Base-by-base conservation (phyloP, 1,140 invertebrate species). In the Chlorops oryzae region DNA sequence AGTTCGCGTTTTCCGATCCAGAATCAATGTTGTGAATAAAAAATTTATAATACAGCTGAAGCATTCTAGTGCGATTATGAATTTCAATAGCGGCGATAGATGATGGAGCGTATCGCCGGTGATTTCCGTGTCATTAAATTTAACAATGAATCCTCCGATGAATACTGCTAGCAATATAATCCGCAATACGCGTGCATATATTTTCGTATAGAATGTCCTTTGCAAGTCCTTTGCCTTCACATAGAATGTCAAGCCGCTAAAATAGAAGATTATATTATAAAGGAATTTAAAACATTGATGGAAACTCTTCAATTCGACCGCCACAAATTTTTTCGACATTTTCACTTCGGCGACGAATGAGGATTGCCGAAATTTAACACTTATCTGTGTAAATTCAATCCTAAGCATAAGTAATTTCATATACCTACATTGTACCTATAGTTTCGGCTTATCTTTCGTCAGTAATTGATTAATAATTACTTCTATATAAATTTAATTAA, bases 61-160 rank as follows among this genome's bases (percentile, higher is more conserved):
- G 7, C 53, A 59, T 43, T 65, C 65, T 53, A 59, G 58, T 0
- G 22, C n/a, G 3, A 68, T 47, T 9, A 68, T 58, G 1, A 55
- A 37, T 48, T 63, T 64, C 0, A 59, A 40, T 27, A 68, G 23
- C 5, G 62, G 65, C 13, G 54, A 41, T 1, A 68, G 35, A 20
- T 52, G 57, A 4, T 41, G 48, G 3, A 65, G 47, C 55, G 65
- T 65, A 10, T 62, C 62, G 5, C 48, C 12, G 5, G 55, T 45
- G 54, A 60, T 56, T 35, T 57, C 38, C 2, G 40, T 13, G 42
- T 59, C 47, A 5, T 15, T 35, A 0, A 52, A n/a, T 35, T 65
- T 68, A 1, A 57, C 2, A 3, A 42, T 5, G 5, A 65, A 37
- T 3, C 54, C 57, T 0, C 34, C 46, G 1, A 55, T 6, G 5